phyloP scores from a whole-genome alignment of 2,113 vertebrate genomes.

The Platichthys flesus region DNA sequence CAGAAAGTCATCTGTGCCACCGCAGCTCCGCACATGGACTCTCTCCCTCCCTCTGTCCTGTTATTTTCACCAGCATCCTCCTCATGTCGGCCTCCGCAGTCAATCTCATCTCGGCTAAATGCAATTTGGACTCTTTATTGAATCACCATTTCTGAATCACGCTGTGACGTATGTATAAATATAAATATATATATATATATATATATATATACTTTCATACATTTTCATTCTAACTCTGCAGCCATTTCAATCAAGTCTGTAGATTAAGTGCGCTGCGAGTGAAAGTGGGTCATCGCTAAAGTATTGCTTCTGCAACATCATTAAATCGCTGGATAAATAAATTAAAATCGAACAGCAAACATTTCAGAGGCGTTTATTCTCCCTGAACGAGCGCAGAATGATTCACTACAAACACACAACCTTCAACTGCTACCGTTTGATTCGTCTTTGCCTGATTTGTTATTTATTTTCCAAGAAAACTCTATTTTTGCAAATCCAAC shows the following conservation, averaged over 20 bases:
- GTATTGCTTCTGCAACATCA: constrained; percentile 47
- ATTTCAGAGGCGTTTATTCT: constrained; percentile 49
- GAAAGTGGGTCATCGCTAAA: constrained; percentile 66
- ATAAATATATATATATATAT: too few relatives aligned
- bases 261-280: constrained; percentile 58
- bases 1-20: constrained; percentile 80
- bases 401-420: constrained; percentile 25
- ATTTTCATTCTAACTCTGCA: constrained; percentile 47
- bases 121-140: constrained; percentile 69
- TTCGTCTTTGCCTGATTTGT: constrained; percentile 16
- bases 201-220: constrained; percentile 18
- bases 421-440: constrained; percentile 23
- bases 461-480: background rate
- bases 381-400: constrained; percentile 19
- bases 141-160: constrained; percentile 66
- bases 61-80: constrained; percentile 69
- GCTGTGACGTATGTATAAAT: constrained; percentile 25
- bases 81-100: constrained; percentile 54
- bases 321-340: constrained; percentile 59
- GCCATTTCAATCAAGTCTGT: constrained; percentile 61
- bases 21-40: constrained; percentile 44
- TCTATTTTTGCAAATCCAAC: constrained; percentile 14
- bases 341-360: constrained; percentile 46
- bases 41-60: constrained; percentile 43
- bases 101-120: constrained; percentile 71